Evolutionary conservation across 92 coral and sea anemone species (phyloP).

Genomic region (Epizoanthus ramosus): DNA sequence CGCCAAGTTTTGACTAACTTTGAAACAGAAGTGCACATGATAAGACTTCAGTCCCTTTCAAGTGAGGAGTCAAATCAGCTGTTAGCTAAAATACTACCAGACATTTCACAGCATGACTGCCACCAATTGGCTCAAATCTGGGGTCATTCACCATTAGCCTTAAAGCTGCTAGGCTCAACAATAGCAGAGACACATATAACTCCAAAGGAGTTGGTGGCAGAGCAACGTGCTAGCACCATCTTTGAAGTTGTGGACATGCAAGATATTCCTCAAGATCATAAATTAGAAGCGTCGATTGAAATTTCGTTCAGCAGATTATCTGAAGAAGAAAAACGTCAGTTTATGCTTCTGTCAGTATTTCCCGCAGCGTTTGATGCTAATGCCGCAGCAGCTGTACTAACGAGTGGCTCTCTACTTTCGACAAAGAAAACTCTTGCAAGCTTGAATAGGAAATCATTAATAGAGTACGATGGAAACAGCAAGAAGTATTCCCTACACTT

Average conservation of each 20-base stretch:
- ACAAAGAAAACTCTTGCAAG: background rate
- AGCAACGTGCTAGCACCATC: background rate
- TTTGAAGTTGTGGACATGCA: slow-evolving; percentile 4
- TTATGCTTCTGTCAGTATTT: background rate
- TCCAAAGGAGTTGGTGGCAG: slow-evolving; percentile 1
- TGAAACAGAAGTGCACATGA: background rate
- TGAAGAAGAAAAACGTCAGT: background rate
- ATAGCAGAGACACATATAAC: background rate
- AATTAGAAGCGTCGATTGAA: background rate
- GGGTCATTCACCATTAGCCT: slow-evolving; percentile 7
- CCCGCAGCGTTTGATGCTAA: background rate
- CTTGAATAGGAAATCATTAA: background rate
- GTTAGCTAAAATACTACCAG: background rate
- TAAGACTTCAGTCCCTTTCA: background rate
- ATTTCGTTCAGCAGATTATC: slow-evolving; percentile 6
- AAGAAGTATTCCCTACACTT: background rate
- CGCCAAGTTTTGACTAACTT: slow-evolving; percentile 1
- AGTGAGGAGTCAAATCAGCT: slow-evolving; percentile 4
- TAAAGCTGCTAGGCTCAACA: background rate
- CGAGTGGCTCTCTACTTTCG: background rate
- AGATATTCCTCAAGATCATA: background rate
- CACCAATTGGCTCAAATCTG: background rate
- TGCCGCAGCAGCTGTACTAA: slow-evolving; percentile 1
- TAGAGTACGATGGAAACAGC: background rate
- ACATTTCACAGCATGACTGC: slow-evolving; percentile 6